Evolutionary conservation across 2,888 invertebrate genomes (phyloP).

Genomic region (Lycaena phlaeas): DNA sequence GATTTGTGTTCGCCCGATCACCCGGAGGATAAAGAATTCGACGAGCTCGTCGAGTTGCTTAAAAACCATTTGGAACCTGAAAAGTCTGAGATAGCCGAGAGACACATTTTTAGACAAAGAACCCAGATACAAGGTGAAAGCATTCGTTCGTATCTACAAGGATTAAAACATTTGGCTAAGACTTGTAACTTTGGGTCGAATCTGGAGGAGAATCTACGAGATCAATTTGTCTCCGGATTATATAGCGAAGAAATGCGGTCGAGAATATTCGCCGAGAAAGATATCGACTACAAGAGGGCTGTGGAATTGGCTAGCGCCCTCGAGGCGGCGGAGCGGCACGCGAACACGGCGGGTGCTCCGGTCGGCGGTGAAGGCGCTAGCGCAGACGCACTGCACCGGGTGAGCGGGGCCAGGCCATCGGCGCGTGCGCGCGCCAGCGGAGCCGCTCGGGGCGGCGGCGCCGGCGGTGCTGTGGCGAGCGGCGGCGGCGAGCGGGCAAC

Average conservation of each 20-base stretch:
- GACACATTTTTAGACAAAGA: conserved; percentile 21
- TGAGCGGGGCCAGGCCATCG: neutral
- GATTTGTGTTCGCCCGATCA: conserved; percentile 2
- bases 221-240: conserved; percentile 11
- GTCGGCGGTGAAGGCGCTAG: neutral
- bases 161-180: conserved; percentile 18
- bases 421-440: neutral
- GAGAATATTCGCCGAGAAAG: conserved; percentile 24
- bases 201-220: conserved; percentile 12
- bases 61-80: conserved; percentile 19
- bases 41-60: conserved; percentile 3
- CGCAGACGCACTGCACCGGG: neutral
- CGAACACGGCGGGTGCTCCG: neutral
- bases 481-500: neutral
- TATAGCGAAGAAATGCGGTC: conserved; percentile 24
- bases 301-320: conserved; percentile 22
- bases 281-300: conserved; percentile 20
- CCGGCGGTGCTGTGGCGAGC: neutral
- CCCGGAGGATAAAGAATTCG: neutral
- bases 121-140: conserved; percentile 17
- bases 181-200: conserved; percentile 21
- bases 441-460: neutral
- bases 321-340: neutral
- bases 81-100: conserved; percentile 21
- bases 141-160: conserved; percentile 19